Base-by-base conservation (phyloP, 1,140 invertebrate species). In the Drosophila ficusphila region DNA sequence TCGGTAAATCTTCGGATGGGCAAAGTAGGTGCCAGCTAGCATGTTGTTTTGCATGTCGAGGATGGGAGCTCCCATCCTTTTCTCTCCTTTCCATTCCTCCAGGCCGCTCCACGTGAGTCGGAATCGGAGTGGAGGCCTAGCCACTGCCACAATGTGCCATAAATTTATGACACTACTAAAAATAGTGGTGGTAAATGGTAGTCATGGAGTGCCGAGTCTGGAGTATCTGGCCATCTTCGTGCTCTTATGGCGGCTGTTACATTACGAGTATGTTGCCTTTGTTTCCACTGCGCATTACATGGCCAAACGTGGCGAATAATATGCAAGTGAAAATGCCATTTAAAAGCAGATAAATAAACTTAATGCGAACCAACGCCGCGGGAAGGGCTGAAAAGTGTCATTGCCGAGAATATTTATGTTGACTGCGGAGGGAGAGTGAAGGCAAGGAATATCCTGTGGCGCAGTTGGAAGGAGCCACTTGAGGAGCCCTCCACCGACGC, bases 151-250 rank as follows among this genome's bases (percentile, higher is more conserved):
- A 85, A 85, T 79, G 81, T 85, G 79, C 79, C 82, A 85, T 86
- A 85, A 85, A 85, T 85, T 86, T 85, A 85, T 85, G 79, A 79
- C 76, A 86, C 79, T 85, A 85, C 81, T 86, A 85, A 83, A 83
- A 83, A 85, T 79, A 77, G 73, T 85, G 51, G 70, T 73, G 69
- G 70, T 73, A 73, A 73, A 72, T 73, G 70, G 70, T 62, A 73
- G 70, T 72, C 56, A 72, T 48, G 62, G 44, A 41, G 69, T 23
- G 46, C 33, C n/a, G 38, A 47, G 27, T 23, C 9, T 25, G 19
- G 41, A 18, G 41, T 62, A 65, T 62, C 61, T 48, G 31, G 51
- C 19, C 51, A 46, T 72, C 53, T 71, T 72, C 54, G 56, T 71
- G 67, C 47, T 72, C 54, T 64, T 58, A 41, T 60, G 78, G 77